Evolutionary conservation across 2,113 vertebrate species (phyloP).

Genomic region (Chinchilla lanigera): DNA sequence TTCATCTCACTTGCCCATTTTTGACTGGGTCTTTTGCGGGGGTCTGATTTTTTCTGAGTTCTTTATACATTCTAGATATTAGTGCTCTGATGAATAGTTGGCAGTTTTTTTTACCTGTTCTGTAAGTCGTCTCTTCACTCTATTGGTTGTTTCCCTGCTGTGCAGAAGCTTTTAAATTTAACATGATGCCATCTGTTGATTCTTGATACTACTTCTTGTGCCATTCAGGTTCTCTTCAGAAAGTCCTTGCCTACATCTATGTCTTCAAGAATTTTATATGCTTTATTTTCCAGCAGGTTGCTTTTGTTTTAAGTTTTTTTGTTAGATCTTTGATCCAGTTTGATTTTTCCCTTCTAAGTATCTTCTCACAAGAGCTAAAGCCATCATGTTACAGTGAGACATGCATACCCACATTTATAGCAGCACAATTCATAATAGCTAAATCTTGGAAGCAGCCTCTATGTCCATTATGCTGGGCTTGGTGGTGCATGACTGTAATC

Average conservation of each 20-base stretch:
- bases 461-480: not conserved
- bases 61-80: not conserved
- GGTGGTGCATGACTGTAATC: no score
- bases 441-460: not conserved
- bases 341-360: not conserved
- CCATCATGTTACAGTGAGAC: not conserved
- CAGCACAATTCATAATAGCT: not conserved
- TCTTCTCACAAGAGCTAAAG: not conserved
- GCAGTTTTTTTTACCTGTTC: not conserved
- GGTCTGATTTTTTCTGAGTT: not conserved
- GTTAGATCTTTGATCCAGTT: not conserved
- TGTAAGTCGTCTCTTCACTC: not conserved
- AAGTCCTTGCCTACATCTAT: not conserved
- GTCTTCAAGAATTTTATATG: not conserved
- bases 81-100: not conserved
- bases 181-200: not conserved
- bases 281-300: not conserved
- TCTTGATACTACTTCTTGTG: not conserved
- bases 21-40: not conserved
- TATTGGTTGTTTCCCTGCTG: no score
- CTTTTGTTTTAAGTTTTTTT: not conserved
- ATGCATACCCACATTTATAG: not conserved
- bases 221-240: not conserved
- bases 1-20: not conserved
- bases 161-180: no score